Percentiles rank a stretch among this genome's conserved stretches.
Evolutionary conservation across 2,113 vertebrate genomes (phyloP).

Genomic region (Melanostigma gelatinosum): DNA sequence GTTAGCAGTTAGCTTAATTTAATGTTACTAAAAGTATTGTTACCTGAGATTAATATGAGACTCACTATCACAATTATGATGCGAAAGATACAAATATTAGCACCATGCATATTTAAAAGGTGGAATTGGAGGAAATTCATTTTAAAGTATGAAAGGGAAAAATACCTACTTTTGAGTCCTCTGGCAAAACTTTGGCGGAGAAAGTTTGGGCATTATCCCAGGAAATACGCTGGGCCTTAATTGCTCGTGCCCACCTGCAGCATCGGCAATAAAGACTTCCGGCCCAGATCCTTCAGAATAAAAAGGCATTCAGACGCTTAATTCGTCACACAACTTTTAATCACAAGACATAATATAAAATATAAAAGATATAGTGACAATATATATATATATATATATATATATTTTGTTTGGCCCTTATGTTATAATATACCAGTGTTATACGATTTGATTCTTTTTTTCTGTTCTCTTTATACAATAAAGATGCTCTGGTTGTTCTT

Average conservation of each 20-base stretch:
- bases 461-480: background rate
- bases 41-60: background rate
- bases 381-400: no score
- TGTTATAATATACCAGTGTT: background rate
- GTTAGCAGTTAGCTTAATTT: background rate
- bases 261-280: background rate
- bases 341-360: no score
- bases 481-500: background rate
- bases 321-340: background rate
- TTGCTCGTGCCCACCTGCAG: background rate
- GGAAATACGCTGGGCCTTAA: background rate
- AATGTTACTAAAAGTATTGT: background rate
- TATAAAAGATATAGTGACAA: background rate
- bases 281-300: constrained; percentile 14
- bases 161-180: background rate
- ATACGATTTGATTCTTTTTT: background rate
- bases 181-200: background rate
- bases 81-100: no score
- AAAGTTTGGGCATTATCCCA: background rate
- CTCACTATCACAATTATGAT: background rate
- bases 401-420: background rate
- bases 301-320: background rate
- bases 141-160: background rate
- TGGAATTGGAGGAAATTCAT: background rate
- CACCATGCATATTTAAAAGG: background rate